Percentiles rank a stretch among this genome's conserved stretches.
phyloP scores from a whole-genome alignment of 2,113 vertebrate genomes.

The Orthonyx spaldingii region DNA sequence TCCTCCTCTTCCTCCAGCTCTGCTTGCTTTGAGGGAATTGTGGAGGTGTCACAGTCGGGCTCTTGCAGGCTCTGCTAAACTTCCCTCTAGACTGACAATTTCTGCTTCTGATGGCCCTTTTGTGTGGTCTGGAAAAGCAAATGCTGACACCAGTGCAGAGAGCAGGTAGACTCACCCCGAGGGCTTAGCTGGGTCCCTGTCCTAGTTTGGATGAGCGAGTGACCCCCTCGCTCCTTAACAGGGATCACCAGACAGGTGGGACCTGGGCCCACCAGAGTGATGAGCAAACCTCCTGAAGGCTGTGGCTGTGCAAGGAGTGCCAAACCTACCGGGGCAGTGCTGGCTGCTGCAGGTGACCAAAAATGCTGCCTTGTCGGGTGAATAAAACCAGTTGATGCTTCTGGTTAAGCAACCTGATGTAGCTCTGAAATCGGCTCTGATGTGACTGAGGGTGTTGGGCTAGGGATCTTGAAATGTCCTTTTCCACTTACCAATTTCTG shows the following conservation, averaged over 20 bases:
- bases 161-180: not conserved
- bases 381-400: not conserved
- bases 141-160: fast-evolving
- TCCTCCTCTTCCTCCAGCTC: not conserved
- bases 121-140: not conserved
- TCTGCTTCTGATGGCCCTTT: not conserved
- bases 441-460: not conserved
- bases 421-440: not conserved
- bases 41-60: not conserved
- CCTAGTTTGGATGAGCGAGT: fast-evolving
- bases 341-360: not conserved
- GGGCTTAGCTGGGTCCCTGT: not conserved
- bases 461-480: not conserved
- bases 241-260: fast-evolving
- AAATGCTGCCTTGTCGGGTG: fast-evolving
- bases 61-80: not conserved
- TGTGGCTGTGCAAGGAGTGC: not conserved
- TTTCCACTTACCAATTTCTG: not conserved
- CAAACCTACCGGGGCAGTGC: not conserved
- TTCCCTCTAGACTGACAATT: not conserved
- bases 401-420: not conserved
- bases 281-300: not conserved
- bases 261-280: too few relatives aligned
- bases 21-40: not conserved
- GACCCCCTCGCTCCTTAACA: fast-evolving